These are phyloP conservation scores for Virgularia gustaviana DNA, from an alignment of 92 coral and sea anemone genomes.

Conservation along the genomic window DNA sequence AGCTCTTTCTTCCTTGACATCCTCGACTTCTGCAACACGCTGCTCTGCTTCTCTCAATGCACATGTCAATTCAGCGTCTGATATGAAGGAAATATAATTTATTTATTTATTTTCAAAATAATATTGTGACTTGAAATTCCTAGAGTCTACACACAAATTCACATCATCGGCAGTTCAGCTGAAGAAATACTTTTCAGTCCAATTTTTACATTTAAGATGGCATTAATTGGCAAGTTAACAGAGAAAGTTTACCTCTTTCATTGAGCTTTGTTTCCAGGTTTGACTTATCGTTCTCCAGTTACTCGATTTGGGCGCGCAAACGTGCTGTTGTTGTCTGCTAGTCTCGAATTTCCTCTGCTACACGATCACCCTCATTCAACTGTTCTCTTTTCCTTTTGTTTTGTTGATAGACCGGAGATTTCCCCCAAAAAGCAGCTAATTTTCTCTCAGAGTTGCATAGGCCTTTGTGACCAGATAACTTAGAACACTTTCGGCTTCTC, in stretches of 20 bases:
- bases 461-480: constrained; percentile 54
- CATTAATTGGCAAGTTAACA: neutral
- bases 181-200: neutral
- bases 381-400: constrained; percentile 42
- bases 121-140: neutral
- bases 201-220: neutral
- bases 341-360: neutral
- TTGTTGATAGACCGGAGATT: constrained; percentile 40
- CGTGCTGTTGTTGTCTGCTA: neutral
- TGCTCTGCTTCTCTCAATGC: neutral
- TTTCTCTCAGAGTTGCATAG: constrained; percentile 55
- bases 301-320: neutral
- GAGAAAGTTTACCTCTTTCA: neutral
- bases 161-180: neutral
- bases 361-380: neutral
- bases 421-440: constrained; percentile 48
- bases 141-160: neutral
- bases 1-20: neutral
- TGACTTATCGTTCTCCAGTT: neutral
- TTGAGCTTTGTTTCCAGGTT: neutral
- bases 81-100: neutral
- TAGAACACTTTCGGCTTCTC: constrained; percentile 47
- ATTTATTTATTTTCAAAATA: neutral
- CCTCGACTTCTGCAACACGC: neutral
- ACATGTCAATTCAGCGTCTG: neutral